These are phyloP conservation scores for Aethes cnicana DNA, from an alignment of 2,888 invertebrate species.

Conservation along the genomic window DNA sequence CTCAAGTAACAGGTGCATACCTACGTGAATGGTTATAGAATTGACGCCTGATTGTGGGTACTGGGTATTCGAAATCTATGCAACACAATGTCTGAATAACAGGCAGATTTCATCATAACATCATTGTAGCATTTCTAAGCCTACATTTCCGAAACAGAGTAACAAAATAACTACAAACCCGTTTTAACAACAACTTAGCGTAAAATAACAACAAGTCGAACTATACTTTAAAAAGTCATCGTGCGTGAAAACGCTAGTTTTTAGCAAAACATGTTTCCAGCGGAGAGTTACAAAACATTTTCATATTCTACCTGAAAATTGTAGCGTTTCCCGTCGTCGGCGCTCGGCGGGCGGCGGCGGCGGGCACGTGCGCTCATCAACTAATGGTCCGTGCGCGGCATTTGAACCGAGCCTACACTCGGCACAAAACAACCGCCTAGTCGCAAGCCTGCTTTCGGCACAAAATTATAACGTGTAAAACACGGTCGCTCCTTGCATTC, in stretches of 20 bases:
- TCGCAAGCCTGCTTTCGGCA: constrained; percentile 74
- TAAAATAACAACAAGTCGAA: constrained; percentile 50
- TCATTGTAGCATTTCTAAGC: neutral
- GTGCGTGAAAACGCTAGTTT: constrained; percentile 77
- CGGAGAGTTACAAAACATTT: constrained; percentile 74
- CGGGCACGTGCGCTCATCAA: constrained; percentile 79
- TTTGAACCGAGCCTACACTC: constrained; percentile 81
- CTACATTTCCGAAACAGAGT: neutral
- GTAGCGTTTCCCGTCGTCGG: constrained; percentile 67
- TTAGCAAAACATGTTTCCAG: constrained; percentile 71
- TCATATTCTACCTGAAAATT: constrained; percentile 78
- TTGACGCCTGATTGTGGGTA: no score
- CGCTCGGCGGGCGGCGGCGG: constrained; percentile 46
- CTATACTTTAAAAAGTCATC: constrained; percentile 70
- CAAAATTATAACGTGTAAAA: constrained; percentile 82
- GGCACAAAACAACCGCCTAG: constrained; percentile 71
- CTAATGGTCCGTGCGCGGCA: constrained; percentile 83
- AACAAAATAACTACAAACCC: constrained; percentile 1
- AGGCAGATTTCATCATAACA: no score
- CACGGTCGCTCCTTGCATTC: constrained; percentile 78
- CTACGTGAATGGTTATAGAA: no score
- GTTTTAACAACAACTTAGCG: constrained; percentile 16
- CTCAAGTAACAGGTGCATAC: neutral
- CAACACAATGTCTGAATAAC: no score
- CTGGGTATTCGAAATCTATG: no score